A percentile compares a stretch with the other conserved stretches of the same genome.
These are phyloP conservation scores for Buphagus erythrorhynchus DNA, from an alignment of 2,797 vertebrate species.

Conservation along the genomic window DNA sequence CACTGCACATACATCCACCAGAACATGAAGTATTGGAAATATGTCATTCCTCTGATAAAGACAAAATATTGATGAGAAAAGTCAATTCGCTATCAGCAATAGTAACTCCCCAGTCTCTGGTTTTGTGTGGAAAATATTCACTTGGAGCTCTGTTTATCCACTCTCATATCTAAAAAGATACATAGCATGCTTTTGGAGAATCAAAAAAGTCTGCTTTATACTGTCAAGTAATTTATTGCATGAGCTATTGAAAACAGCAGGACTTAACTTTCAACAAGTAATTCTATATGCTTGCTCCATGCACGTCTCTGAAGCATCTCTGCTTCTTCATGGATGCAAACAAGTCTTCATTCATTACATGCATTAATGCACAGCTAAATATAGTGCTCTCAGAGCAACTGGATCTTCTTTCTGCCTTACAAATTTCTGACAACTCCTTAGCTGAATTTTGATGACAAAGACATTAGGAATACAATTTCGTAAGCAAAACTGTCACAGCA, in stretches of 20 bases:
- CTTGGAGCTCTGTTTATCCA: not conserved
- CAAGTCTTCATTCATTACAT: not conserved
- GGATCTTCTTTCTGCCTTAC: not conserved
- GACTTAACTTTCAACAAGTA: not conserved
- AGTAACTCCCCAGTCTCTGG: not conserved
- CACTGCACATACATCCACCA: not conserved
- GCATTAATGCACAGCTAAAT: constrained; percentile 20
- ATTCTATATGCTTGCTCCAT: not conserved
- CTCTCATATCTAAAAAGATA: not conserved
- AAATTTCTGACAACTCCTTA: constrained; percentile 16
- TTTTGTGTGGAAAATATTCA: not conserved
- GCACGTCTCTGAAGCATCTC: not conserved
- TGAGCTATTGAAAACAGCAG: not conserved
- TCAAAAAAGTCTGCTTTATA: not conserved
- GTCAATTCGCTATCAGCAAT: not conserved
- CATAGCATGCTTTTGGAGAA: not conserved
- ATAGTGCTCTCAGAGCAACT: not conserved
- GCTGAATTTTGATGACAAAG: constrained; percentile 2
- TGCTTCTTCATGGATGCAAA: not conserved
- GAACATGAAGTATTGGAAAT: not conserved
- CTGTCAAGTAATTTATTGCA: not conserved
- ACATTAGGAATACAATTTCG: not conserved
- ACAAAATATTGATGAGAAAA: not conserved
- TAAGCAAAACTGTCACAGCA: not conserved
- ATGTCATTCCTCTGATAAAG: not conserved